Evolutionary conservation across 2,888 invertebrate genomes (phyloP).

Genomic region (Helleia helle): DNA sequence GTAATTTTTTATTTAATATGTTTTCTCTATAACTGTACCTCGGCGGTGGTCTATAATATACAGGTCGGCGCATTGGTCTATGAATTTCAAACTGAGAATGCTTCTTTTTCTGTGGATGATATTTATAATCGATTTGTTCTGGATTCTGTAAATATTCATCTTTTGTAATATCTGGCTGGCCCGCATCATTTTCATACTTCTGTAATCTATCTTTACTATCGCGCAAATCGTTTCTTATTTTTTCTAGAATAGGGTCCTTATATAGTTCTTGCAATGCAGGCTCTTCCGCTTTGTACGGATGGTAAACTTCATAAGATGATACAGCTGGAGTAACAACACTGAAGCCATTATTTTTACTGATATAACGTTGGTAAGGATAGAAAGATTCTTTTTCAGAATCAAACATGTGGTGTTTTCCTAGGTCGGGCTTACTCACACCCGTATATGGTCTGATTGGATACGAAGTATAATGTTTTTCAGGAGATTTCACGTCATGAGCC

Average conservation of each 20-base stretch:
- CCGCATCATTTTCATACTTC: conserved; percentile 48
- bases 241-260: conserved; percentile 46
- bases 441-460: conserved; percentile 46
- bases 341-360: conserved; percentile 30
- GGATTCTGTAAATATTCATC: conserved; percentile 54
- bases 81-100: conserved; percentile 53
- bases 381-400: conserved; percentile 32
- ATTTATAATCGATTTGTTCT: conserved; percentile 45
- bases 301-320: conserved; percentile 51
- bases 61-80: conserved; percentile 45
- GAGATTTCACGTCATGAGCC: conserved; percentile 53
- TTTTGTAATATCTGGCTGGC: conserved; percentile 39
- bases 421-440: conserved; percentile 33
- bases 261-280: conserved; percentile 48
- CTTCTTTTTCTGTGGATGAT: conserved; percentile 45
- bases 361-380: conserved; percentile 41
- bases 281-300: conserved; percentile 57
- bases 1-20: conserved; percentile 47
- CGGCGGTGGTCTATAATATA: conserved; percentile 43
- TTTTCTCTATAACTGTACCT: conserved; percentile 36
- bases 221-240: conserved; percentile 46
- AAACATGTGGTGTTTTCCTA: conserved; percentile 48
- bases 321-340: conserved; percentile 34
- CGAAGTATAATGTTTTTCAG: conserved; percentile 45
- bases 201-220: conserved; percentile 42